Evolutionary conservation across 2,797 vertebrate species (phyloP).

Genomic region (Rousettus madagascariensis): DNA sequence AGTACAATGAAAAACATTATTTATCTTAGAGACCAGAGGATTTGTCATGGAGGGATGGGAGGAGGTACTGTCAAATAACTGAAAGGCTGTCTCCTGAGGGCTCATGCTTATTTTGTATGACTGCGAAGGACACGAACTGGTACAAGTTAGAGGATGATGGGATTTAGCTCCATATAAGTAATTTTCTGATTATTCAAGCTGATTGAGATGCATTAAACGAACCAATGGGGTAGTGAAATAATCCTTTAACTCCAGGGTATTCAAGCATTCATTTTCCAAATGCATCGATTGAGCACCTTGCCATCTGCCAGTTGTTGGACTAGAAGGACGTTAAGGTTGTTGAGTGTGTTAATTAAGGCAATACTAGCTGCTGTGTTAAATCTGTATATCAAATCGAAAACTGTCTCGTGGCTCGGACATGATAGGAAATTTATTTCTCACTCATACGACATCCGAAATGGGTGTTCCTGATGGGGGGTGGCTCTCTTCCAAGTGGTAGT

Average conservation of each 20-base stretch:
- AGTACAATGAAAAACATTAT: background rate
- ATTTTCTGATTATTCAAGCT: conserved; percentile 19
- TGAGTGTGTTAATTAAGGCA: background rate
- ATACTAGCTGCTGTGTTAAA: background rate
- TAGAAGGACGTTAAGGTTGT: background rate
- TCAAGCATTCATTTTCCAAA: background rate
- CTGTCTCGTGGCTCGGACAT: background rate
- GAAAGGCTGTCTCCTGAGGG: background rate
- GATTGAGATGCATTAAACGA: background rate
- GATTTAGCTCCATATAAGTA: background rate
- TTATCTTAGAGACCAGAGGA: background rate
- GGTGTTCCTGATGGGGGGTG: background rate
- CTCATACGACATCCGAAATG: background rate
- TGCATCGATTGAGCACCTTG: background rate
- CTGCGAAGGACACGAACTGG: background rate
- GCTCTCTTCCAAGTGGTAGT: background rate
- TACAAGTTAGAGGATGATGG: background rate
- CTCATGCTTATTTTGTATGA: background rate
- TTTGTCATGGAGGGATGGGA: background rate
- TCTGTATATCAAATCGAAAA: background rate
- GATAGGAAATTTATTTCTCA: background rate
- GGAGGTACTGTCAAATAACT: background rate
- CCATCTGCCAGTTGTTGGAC: background rate
- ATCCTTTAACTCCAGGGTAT: background rate
- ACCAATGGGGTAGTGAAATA: background rate